Evolutionary conservation across 2,888 invertebrate species (phyloP).

Genomic region (Rapana venosa): DNA sequence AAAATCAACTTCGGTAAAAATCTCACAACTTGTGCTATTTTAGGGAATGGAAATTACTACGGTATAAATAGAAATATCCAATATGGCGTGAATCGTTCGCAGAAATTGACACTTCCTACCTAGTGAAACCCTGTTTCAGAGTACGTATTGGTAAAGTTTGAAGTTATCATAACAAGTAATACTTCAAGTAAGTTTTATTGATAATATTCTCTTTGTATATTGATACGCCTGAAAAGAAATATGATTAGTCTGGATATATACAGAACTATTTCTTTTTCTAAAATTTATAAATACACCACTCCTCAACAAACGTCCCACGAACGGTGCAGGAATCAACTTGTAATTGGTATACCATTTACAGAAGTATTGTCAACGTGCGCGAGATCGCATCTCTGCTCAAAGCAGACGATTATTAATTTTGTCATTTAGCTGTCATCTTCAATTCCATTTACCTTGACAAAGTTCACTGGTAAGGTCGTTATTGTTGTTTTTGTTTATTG

Average conservation of each 20-base stretch:
- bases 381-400: no score
- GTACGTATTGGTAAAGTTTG: neutral
- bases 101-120: constrained; percentile 32
- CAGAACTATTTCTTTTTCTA: neutral
- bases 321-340: neutral
- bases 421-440: no score
- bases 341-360: neutral
- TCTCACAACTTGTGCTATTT: constrained; percentile 69
- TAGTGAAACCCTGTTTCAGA: neutral
- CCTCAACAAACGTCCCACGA: neutral
- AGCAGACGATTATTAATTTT: no score
- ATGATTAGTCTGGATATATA: neutral
- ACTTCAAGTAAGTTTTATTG: neutral
- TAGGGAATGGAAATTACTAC: constrained; percentile 69
- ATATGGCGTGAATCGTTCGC: constrained; percentile 57
- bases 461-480: no score
- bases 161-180: neutral
- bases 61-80: constrained; percentile 65
- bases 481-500: no score
- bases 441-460: no score
- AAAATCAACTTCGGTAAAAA: constrained; percentile 67
- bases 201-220: neutral
- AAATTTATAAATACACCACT: neutral
- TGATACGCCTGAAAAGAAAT: neutral
- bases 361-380: neutral